A percentile compares a stretch with the other conserved stretches of the same genome.
Evolutionary conservation across 2,113 vertebrate genomes (phyloP).

Genomic region (Zosterops japonicus): DNA sequence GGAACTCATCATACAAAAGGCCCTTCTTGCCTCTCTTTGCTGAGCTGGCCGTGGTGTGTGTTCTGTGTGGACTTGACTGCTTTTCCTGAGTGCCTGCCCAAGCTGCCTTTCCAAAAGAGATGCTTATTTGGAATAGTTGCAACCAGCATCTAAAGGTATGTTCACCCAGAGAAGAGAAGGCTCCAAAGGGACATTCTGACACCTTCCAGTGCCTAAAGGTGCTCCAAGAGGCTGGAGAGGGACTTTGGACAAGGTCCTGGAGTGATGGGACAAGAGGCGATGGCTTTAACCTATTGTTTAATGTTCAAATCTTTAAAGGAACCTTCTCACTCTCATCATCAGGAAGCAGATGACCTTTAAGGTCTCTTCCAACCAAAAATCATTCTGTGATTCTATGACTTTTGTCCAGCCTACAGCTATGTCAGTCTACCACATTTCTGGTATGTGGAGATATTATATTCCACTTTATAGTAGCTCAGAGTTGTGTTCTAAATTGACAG

Average conservation of each 20-base stretch:
- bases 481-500: background rate
- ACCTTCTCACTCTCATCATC: background rate
- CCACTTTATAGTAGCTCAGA: background rate
- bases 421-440: background rate
- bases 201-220: background rate
- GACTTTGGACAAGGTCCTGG: background rate
- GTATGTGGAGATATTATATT: background rate
- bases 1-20: too few species aligned
- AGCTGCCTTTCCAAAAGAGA: too few species aligned
- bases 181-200: background rate
- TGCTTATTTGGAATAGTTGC: too few species aligned
- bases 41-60: too few species aligned
- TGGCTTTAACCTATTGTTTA: background rate
- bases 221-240: background rate
- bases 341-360: background rate
- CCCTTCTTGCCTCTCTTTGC: too few species aligned
- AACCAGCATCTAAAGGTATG: too few species aligned
- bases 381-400: background rate
- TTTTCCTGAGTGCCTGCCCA: too few species aligned
- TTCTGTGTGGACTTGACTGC: too few species aligned
- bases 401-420: background rate
- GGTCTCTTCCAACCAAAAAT: background rate
- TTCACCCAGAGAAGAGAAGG: background rate
- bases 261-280: rapidly evolving
- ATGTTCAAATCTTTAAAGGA: background rate